Percentiles rank a stretch among this genome's conserved stretches.
These are phyloP conservation scores for Scyliorhinus canicula DNA, from an alignment of 2,797 vertebrate species.

Conservation along the genomic window DNA sequence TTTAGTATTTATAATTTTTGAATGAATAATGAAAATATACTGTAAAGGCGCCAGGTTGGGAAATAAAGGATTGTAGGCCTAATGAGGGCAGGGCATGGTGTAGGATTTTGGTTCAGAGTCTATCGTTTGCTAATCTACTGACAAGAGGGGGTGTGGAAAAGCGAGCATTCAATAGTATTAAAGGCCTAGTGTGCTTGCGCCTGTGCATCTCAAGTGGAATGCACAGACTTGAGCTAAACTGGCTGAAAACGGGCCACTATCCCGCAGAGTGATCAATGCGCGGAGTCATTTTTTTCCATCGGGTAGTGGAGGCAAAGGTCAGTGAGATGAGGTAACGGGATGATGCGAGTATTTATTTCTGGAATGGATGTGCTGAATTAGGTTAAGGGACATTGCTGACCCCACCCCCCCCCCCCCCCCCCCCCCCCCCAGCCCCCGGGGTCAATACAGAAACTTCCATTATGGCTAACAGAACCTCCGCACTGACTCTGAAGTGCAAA, in stretches of 20 bases:
- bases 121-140: neutral
- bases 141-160: neutral
- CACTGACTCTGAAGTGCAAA: neutral
- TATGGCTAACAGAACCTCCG: too few species aligned
- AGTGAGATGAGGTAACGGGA: neutral
- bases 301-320: neutral
- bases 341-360: neutral
- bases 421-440: neutral
- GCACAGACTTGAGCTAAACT: neutral
- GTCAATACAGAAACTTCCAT: neutral
- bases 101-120: neutral
- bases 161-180: neutral
- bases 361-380: neutral
- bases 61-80: neutral
- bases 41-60: neutral
- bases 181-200: neutral
- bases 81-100: neutral
- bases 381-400: neutral
- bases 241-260: neutral
- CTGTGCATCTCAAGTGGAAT: neutral
- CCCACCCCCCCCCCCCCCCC: too few species aligned
- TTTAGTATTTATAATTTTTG: slow-evolving; percentile 13
- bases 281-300: neutral
- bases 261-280: neutral
- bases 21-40: neutral